A percentile compares a stretch with the other conserved stretches of the same genome.
phyloP scores from a whole-genome alignment of 2,888 invertebrate species.

The Chymomyza caudatula region DNA sequence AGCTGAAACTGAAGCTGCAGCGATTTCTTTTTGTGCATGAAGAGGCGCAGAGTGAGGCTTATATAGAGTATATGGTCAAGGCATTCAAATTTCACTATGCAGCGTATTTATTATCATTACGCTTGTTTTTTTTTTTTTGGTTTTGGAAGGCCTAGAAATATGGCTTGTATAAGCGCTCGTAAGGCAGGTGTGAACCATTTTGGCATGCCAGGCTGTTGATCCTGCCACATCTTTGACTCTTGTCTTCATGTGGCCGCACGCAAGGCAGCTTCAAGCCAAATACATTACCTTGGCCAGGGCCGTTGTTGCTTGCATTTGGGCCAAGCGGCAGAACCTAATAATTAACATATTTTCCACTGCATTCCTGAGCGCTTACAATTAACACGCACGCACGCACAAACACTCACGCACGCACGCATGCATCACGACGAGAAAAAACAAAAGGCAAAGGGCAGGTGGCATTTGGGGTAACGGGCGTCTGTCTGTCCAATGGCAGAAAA shows the following conservation, averaged over 20 bases:
- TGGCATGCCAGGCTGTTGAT: constrained; percentile 19
- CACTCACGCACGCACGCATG: constrained; percentile 4
- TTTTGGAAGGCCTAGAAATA: not conserved
- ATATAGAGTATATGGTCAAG: constrained; percentile 4
- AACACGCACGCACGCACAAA: constrained; percentile 60
- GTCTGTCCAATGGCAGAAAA: not conserved
- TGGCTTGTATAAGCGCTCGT: not conserved
- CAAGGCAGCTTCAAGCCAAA: not conserved
- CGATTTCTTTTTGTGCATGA: constrained; percentile 41
- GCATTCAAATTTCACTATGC: constrained; percentile 58
- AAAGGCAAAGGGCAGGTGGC: not conserved
- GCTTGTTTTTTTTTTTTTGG: not conserved
- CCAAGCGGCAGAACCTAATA: constrained; percentile 60
- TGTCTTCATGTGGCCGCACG: not conserved
- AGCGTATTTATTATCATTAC: not conserved
- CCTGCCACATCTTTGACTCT: constrained; percentile 12
- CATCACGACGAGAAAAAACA: not conserved
- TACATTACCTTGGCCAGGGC: not conserved
- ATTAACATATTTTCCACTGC: constrained; percentile 73
- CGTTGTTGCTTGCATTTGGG: not conserved
- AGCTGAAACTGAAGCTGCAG: constrained; percentile 33
- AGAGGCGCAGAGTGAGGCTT: not conserved
- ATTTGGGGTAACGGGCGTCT: not conserved
- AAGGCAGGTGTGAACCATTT: constrained; percentile 40
- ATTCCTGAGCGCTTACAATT: constrained; percentile 73